Conservation (phyloP, 2,888 invertebrate genomes). For the Chloroclystis v-ata region DNA sequence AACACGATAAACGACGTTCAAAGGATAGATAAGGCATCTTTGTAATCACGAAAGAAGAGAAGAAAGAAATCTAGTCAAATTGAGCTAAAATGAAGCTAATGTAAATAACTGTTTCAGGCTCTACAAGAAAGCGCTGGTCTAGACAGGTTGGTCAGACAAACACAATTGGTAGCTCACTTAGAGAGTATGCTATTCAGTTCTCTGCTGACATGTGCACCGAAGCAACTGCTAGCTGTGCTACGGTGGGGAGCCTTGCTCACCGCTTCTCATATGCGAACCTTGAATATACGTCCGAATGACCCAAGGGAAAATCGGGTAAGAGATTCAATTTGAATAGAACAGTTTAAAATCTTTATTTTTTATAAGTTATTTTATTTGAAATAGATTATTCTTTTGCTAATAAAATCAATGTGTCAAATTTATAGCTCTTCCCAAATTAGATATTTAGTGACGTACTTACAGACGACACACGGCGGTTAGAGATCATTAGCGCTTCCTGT, state of each 20-base stretch:
- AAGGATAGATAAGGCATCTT: no score
- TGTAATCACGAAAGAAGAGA: no score
- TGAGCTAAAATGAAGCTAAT: slow-evolving; percentile 58
- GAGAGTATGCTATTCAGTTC: slow-evolving; percentile 91
- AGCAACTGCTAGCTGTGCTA: slow-evolving; percentile 80
- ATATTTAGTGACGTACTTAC: no score
- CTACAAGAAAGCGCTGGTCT: slow-evolving; percentile 87
- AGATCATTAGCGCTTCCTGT: no score
- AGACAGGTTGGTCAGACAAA: slow-evolving; percentile 88
- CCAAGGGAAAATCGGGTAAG: slow-evolving; percentile 84
- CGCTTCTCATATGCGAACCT: slow-evolving; percentile 84
- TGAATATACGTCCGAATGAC: slow-evolving; percentile 89
- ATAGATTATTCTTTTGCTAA: no score
- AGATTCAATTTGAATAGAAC: not conserved
- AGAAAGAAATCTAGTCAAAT: no score
- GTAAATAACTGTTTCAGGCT: slow-evolving; percentile 70
- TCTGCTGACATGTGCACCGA: slow-evolving; percentile 82
- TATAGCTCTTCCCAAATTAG: no score
- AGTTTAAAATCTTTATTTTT: not conserved
- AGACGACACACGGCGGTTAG: no score
- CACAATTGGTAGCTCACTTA: slow-evolving; percentile 87
- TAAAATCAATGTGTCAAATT: no score
- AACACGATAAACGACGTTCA: no score
- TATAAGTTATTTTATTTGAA: not conserved
- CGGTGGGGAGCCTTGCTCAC: slow-evolving; percentile 86